A percentile compares a stretch with the other conserved stretches of the same genome.
Conservation (phyloP, 2,797 vertebrate species). For the Decapterus maruadsi region DNA sequence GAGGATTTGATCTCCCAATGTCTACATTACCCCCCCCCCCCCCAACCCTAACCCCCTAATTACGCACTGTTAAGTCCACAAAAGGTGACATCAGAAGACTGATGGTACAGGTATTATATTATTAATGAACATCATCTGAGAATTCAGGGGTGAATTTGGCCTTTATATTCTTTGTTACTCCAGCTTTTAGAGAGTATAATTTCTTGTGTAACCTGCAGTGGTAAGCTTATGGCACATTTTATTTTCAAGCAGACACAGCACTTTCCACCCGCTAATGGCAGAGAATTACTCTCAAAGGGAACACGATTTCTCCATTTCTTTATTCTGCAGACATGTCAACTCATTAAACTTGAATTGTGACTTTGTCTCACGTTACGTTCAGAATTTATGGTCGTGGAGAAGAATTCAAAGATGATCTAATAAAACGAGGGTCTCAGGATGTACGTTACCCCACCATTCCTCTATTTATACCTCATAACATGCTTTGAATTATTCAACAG, state of each 20-base stretch:
- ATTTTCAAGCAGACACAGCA: slow-evolving; percentile 47
- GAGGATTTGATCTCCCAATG: too few species aligned
- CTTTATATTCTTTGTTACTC: slow-evolving; percentile 11
- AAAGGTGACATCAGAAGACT: background rate
- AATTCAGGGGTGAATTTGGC: background rate
- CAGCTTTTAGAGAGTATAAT: slow-evolving; percentile 11
- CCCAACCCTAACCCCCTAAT: too few species aligned
- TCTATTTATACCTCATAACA: slow-evolving; percentile 54
- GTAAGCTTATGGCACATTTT: slow-evolving; percentile 21
- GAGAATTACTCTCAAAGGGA: slow-evolving; percentile 58
- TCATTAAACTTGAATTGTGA: slow-evolving; percentile 77
- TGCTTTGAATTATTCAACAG: slow-evolving; percentile 74
- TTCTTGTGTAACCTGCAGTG: slow-evolving; percentile 29
- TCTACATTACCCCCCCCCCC: too few species aligned
- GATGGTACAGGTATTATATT: background rate
- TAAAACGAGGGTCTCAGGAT: slow-evolving; percentile 66
- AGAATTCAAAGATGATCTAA: slow-evolving; percentile 61
- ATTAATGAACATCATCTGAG: slow-evolving; percentile 14
- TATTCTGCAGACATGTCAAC: slow-evolving; percentile 62
- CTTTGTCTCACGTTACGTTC: slow-evolving; percentile 57
- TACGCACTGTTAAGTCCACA: too few species aligned
- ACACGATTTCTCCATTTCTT: slow-evolving; percentile 68
- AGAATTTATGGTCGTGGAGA: slow-evolving; percentile 57
- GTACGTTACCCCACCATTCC: slow-evolving; percentile 54
- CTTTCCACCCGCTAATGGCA: slow-evolving; percentile 51